Evolutionary conservation across 2,797 vertebrate genomes (phyloP).

Genomic region (Paratrypauchen microcephalus): DNA sequence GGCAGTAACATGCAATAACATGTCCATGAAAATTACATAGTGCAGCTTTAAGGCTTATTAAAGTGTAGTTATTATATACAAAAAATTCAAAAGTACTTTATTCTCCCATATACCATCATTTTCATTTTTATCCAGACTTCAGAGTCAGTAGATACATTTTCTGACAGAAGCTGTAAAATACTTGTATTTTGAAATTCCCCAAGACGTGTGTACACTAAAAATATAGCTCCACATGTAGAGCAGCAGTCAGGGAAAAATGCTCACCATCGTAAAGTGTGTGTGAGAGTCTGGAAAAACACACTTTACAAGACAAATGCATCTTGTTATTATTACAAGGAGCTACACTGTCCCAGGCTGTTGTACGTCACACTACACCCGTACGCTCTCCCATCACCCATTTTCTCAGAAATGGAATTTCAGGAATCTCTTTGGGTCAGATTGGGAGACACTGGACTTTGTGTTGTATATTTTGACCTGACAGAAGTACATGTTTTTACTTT

Average conservation of each 20-base stretch:
- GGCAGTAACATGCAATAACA: too few relatives aligned
- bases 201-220: not conserved
- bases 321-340: not conserved
- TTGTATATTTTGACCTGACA: not conserved
- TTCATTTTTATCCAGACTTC: too few relatives aligned
- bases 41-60: too few relatives aligned
- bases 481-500: not conserved
- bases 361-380: constrained; percentile 4
- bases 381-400: not conserved
- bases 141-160: too few relatives aligned
- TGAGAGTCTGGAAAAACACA: not conserved
- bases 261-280: not conserved
- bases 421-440: constrained; percentile 3
- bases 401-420: not conserved
- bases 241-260: not conserved
- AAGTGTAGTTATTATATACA: too few relatives aligned
- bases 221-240: not conserved
- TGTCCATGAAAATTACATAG: too few relatives aligned
- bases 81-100: too few relatives aligned
- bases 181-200: too few relatives aligned
- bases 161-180: too few relatives aligned
- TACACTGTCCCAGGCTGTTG: not conserved
- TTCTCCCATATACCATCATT: too few relatives aligned
- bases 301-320: not conserved
- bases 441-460: not conserved